Conservation (phyloP, 2,888 invertebrate genomes). For the Synergus japonicus region DNA sequence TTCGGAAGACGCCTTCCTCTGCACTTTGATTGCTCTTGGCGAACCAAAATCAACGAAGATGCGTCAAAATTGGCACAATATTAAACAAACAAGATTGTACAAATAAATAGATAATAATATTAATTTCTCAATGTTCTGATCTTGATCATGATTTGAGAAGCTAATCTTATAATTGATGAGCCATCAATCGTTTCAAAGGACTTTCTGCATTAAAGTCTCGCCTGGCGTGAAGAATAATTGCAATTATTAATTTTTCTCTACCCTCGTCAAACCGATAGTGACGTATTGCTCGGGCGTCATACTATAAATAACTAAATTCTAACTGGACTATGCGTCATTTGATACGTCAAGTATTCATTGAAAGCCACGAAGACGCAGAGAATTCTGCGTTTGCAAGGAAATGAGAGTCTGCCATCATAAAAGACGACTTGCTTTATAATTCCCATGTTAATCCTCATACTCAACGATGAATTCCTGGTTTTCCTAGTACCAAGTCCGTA, state of each 20-base stretch:
- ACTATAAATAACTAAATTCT: not conserved
- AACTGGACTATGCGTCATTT: not conserved
- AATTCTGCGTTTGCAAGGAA: slow-evolving; percentile 41
- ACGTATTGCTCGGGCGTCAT: slow-evolving; percentile 6
- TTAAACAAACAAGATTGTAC: not conserved
- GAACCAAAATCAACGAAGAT: not conserved
- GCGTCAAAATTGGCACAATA: not conserved
- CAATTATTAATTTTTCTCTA: slow-evolving; percentile 32
- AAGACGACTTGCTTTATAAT: slow-evolving; percentile 43
- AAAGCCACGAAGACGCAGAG: not conserved
- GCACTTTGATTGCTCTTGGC: not conserved
- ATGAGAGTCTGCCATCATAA: slow-evolving; percentile 40
- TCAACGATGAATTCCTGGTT: slow-evolving; percentile 22
- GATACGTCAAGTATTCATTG: slow-evolving; percentile 20
- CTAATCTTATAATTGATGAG: slow-evolving; percentile 16
- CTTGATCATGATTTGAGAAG: not conserved
- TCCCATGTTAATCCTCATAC: slow-evolving; percentile 43
- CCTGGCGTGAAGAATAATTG: slow-evolving; percentile 12
- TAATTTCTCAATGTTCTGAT: not conserved
- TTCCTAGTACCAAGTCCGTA: not conserved
- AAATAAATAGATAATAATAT: not conserved
- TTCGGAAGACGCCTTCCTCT: slow-evolving; percentile 1
- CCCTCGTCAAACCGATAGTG: slow-evolving; percentile 35
- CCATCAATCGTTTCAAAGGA: not conserved
- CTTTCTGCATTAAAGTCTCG: slow-evolving; percentile 4